Evolutionary conservation across 2,888 invertebrate genomes (phyloP).

Genomic region (Sinodicranocentrus sp.): DNA sequence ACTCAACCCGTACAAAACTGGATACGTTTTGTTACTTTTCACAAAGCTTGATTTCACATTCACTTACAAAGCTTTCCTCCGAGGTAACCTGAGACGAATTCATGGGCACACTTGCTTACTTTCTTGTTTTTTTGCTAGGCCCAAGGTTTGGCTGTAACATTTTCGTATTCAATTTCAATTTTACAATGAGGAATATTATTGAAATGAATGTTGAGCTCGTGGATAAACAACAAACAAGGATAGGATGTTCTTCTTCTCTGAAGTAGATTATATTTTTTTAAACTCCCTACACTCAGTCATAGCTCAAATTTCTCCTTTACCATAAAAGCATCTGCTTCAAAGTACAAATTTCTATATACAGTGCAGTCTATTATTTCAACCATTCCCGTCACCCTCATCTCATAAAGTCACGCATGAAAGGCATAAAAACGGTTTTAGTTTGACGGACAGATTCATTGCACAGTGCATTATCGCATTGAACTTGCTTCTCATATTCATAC

Average conservation of each 20-base stretch:
- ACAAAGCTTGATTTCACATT: too few relatives aligned
- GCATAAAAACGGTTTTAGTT: constrained; percentile 53
- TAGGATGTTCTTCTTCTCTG: neutral
- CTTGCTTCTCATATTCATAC: constrained; percentile 53
- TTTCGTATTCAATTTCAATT: constrained; percentile 2
- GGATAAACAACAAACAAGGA: too few relatives aligned
- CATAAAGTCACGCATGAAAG: constrained; percentile 62
- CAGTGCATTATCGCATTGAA: constrained; percentile 51
- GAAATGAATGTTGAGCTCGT: neutral
- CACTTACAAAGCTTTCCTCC: too few relatives aligned
- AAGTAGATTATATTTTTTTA: constrained; percentile 8
- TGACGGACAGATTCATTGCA: constrained; percentile 59
- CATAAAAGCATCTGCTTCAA: neutral
- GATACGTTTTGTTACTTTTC: too few relatives aligned
- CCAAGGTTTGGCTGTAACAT: too few relatives aligned
- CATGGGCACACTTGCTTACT: too few relatives aligned
- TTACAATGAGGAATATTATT: neutral
- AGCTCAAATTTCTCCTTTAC: neutral
- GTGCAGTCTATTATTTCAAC: neutral
- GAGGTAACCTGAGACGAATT: too few relatives aligned
- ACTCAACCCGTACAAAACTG: too few relatives aligned
- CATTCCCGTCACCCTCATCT: constrained; percentile 10
- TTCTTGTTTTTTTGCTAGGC: too few relatives aligned
- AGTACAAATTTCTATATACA: neutral
- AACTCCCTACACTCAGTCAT: constrained; percentile 22